A percentile compares a stretch with the other conserved stretches of the same genome.
Evolutionary conservation across 2,113 vertebrate genomes (phyloP).

Genomic region (Pteruthius melanotis): DNA sequence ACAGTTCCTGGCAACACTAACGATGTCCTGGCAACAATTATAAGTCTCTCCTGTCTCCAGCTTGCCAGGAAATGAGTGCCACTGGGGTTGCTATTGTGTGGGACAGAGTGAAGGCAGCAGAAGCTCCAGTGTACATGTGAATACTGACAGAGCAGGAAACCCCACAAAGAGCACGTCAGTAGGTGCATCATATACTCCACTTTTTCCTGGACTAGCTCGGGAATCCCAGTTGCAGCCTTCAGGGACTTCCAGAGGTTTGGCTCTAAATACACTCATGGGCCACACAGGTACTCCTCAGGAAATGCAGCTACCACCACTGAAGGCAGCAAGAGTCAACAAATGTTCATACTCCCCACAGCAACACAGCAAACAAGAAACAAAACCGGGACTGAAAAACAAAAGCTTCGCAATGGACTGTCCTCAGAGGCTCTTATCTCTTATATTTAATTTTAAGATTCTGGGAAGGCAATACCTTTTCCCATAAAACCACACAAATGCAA

Average conservation of each 20-base stretch:
- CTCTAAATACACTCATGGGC: not conserved
- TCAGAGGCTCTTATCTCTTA: not conserved
- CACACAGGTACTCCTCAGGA: not conserved
- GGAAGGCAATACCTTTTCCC: not conserved
- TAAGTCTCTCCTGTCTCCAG: not conserved
- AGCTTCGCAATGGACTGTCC: fast-evolving
- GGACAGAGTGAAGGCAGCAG: not conserved
- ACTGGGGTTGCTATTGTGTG: not conserved
- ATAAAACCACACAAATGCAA: not conserved
- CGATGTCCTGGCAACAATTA: not conserved
- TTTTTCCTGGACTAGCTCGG: not conserved
- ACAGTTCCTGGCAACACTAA: not conserved
- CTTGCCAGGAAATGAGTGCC: not conserved
- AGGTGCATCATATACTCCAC: not conserved
- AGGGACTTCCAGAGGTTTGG: not conserved
- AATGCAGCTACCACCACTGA: not conserved
- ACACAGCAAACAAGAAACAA: not conserved
- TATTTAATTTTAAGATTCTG: not conserved
- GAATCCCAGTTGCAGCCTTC: not conserved
- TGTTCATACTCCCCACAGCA: not conserved
- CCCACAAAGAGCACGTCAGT: not conserved
- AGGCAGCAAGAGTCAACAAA: not conserved
- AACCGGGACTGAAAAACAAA: not conserved
- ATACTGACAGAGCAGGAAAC: not conserved
- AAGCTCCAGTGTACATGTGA: not conserved